Evolutionary conservation across 1,140 invertebrate genomes (phyloP).

Genomic region (Nasonia vitripennis): DNA sequence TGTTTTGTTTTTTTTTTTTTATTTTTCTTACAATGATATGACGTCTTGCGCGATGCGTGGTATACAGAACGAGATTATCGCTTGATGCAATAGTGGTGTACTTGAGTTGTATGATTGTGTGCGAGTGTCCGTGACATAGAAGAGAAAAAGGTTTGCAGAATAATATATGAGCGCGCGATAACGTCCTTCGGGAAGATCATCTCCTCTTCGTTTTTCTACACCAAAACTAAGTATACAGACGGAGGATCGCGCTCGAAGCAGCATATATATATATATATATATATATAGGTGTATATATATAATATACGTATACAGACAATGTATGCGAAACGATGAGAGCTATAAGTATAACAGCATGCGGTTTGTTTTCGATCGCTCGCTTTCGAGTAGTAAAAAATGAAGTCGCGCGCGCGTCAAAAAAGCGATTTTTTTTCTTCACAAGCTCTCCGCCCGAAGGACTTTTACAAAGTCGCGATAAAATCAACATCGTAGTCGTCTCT

Average conservation of each 20-base stretch:
- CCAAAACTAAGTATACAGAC: not conserved
- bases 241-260: not conserved
- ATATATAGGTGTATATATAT: not conserved
- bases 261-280: not conserved
- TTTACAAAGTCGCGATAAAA: constrained; percentile 39
- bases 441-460: constrained; percentile 34
- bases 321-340: constrained; percentile 5
- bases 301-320: not conserved
- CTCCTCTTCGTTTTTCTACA: not conserved
- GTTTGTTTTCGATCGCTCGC: constrained; percentile 8
- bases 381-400: constrained; percentile 23
- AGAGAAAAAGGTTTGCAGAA: constrained; percentile 36
- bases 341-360: constrained; percentile 18
- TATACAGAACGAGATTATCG: constrained; percentile 28
- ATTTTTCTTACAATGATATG: constrained; percentile 40
- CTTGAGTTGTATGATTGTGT: constrained; percentile 12
- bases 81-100: constrained; percentile 9
- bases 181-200: constrained; percentile 34
- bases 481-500: not conserved
- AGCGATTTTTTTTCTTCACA: constrained; percentile 8
- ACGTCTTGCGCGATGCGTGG: constrained; percentile 35
- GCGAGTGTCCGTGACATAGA: constrained; percentile 34
- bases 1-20: not conserved
- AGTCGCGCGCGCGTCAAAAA: not conserved
- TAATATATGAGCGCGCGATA: constrained; percentile 8